Conservation (phyloP, 2,888 invertebrate genomes). For the Microchrysa polita region DNA sequence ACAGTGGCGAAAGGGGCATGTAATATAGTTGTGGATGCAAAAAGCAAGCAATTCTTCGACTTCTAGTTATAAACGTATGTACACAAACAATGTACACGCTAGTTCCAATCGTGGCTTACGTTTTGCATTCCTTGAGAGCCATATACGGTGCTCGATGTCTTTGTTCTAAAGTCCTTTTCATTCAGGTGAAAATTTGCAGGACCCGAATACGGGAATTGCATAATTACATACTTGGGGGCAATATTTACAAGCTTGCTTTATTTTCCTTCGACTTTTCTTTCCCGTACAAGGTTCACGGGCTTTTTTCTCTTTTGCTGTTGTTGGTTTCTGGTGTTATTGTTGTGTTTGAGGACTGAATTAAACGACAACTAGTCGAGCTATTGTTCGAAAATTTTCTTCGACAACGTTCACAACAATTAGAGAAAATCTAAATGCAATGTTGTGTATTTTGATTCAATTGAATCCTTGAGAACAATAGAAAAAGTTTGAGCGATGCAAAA, state of each 20-base stretch:
- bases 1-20: no score
- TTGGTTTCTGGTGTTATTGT: not conserved
- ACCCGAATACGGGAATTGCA: conserved; percentile 33
- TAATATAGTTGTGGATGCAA: conserved; percentile 6
- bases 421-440: not conserved
- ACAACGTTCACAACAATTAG: conserved; percentile 12
- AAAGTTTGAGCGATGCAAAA: no score
- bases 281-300: not conserved
- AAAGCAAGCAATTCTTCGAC: not conserved
- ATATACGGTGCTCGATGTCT: conserved; percentile 21
- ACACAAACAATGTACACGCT: not conserved
- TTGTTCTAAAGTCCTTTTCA: conserved; percentile 18
- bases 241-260: conserved; percentile 39
- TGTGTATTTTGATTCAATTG: conserved; percentile 8
- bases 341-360: conserved; percentile 5
- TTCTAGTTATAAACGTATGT: not conserved
- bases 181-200: conserved; percentile 32
- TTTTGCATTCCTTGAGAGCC: conserved; percentile 5
- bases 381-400: not conserved
- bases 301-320: not conserved
- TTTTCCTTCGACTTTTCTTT: conserved; percentile 31
- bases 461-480: not conserved
- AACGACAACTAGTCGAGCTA: not conserved
- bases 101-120: not conserved
- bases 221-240: conserved; percentile 40